Evolutionary conservation across 2,888 invertebrate genomes (phyloP).

Genomic region (Pycnomerus fuliginosus): DNA sequence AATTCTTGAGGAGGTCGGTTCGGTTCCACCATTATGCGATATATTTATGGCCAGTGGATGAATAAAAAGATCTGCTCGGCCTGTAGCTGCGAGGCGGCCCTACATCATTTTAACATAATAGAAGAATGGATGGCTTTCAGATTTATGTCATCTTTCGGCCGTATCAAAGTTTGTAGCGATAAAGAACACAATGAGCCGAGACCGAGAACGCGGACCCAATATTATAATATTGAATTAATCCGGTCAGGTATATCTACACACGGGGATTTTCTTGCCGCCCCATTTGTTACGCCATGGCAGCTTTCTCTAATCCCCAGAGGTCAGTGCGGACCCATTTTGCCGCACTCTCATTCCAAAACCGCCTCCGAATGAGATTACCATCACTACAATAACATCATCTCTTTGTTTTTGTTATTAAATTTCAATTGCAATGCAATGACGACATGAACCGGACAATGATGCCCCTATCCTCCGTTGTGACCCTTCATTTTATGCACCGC

Average conservation of each 20-base stretch:
- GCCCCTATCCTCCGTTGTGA: too few relatives aligned
- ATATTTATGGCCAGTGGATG: slow-evolving; percentile 42
- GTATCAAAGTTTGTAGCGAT: slow-evolving; percentile 47
- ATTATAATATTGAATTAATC: slow-evolving; percentile 39
- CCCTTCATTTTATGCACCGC: too few relatives aligned
- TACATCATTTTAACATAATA: slow-evolving; percentile 52
- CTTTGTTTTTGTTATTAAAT: too few relatives aligned
- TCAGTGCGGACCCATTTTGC: slow-evolving; percentile 15
- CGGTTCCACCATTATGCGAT: slow-evolving; percentile 39
- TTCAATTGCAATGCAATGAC: too few relatives aligned
- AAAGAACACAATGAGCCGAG: slow-evolving; percentile 43
- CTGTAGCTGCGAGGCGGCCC: slow-evolving; percentile 41
- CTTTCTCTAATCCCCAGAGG: slow-evolving; percentile 18
- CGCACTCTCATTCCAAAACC: slow-evolving; percentile 8
- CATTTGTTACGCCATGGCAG: slow-evolving; percentile 18
- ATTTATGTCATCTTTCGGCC: slow-evolving; percentile 52
- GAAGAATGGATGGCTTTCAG: slow-evolving; percentile 52
- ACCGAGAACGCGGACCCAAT: slow-evolving; percentile 29
- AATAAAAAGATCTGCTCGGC: slow-evolving; percentile 40
- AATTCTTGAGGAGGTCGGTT: slow-evolving; percentile 32
- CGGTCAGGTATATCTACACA: slow-evolving; percentile 27
- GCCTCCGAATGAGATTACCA: slow-evolving; percentile 14
- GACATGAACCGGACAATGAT: too few relatives aligned
- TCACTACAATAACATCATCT: slow-evolving; percentile 16
- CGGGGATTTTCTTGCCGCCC: slow-evolving; percentile 21